Evolutionary conservation across 2,888 invertebrate species (phyloP).

Genomic region (Athalia circularis): DNA sequence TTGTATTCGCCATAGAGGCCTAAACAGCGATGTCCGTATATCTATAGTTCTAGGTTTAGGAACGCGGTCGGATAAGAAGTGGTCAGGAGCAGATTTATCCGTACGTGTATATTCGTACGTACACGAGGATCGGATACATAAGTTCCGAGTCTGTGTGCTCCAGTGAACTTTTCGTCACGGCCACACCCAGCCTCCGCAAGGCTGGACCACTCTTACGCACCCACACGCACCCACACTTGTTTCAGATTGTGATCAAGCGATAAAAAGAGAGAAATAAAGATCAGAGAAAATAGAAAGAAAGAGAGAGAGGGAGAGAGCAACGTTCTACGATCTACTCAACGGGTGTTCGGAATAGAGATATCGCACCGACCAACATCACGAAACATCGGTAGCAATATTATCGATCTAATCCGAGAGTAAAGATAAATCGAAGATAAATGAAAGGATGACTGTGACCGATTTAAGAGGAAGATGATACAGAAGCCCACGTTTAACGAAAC

Average conservation of each 20-base stretch:
- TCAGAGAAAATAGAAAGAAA: background rate
- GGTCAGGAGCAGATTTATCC: too few species aligned
- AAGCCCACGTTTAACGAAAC: too few species aligned
- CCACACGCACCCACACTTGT: slow-evolving; percentile 62
- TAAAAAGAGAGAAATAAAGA: background rate
- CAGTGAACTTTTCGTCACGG: slow-evolving; percentile 74
- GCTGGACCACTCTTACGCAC: slow-evolving; percentile 69
- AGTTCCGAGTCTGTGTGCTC: slow-evolving; percentile 59
- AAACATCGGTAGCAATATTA: background rate
- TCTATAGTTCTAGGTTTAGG: background rate
- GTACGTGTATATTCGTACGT: too few species aligned
- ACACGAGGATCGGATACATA: too few species aligned
- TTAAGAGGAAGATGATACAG: too few species aligned
- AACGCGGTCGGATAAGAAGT: background rate
- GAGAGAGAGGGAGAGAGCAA: slow-evolving; percentile 16
- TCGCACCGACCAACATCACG: background rate
- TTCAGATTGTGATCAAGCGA: too few species aligned
- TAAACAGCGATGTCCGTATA: too few species aligned
- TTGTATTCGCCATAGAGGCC: too few species aligned
- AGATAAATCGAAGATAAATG: too few species aligned
- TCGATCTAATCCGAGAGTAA: background rate
- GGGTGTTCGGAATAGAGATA: slow-evolving; percentile 20
- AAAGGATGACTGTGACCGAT: too few species aligned
- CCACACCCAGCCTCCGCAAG: slow-evolving; percentile 72
- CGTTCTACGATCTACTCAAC: slow-evolving; percentile 30